Conservation (phyloP, 2,797 vertebrate species). For the Syngnathus acus region DNA sequence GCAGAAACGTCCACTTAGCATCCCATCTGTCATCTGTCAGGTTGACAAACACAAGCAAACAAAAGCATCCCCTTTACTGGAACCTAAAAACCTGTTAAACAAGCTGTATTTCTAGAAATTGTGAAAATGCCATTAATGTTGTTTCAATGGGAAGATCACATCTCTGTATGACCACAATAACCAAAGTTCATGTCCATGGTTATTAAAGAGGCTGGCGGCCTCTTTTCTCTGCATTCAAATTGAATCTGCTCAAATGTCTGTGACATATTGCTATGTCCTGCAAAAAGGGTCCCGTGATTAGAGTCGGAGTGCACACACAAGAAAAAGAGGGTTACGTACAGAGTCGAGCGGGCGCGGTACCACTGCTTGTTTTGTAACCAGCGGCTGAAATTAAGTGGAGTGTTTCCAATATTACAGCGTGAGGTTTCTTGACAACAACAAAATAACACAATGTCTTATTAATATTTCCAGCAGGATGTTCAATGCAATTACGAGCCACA, state of each 20-base stretch:
- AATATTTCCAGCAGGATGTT: not conserved
- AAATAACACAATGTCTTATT: not conserved
- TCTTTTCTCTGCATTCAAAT: not conserved
- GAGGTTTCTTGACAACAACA: too few species aligned
- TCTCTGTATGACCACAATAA: not conserved
- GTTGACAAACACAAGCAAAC: constrained; percentile 10
- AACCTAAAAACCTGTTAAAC: not conserved
- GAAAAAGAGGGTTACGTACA: too few species aligned
- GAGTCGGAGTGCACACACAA: too few species aligned
- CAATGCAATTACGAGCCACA: not conserved
- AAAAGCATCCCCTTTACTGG: not conserved
- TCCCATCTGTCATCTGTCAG: constrained; percentile 10
- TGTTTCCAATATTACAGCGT: too few species aligned
- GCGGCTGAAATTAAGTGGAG: too few species aligned
- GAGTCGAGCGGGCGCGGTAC: too few species aligned
- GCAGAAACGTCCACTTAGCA: constrained; percentile 7
- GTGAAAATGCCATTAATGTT: not conserved
- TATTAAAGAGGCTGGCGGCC: constrained; percentile 5
- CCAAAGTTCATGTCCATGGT: constrained; percentile 5
- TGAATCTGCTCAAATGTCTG: constrained; percentile 1
- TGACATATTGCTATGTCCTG: too few species aligned
- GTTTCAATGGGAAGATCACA: not conserved
- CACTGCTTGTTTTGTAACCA: too few species aligned
- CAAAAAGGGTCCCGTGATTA: too few species aligned
- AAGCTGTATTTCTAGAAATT: not conserved